A percentile compares a stretch with the other conserved stretches of the same genome.
phyloP scores from a whole-genome alignment of 2,888 invertebrate species.

The Siphlonurus alternatus region DNA sequence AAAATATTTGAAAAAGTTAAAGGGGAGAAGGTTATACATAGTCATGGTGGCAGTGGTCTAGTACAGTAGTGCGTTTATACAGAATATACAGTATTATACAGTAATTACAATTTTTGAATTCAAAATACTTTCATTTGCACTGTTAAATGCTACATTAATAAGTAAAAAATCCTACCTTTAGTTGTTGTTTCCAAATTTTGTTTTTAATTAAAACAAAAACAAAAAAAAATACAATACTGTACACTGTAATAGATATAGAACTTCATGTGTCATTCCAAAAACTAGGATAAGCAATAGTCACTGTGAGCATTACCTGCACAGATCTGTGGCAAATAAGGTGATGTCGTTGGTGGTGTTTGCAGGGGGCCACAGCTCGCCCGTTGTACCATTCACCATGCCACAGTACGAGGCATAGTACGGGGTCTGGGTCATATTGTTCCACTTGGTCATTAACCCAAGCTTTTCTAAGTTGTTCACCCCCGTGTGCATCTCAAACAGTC shows the following conservation, averaged over 20 bases:
- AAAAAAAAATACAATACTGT: too few species aligned
- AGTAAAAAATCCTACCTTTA: too few species aligned
- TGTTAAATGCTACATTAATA: too few species aligned
- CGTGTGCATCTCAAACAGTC: conserved; percentile 57
- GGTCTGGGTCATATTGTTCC: conserved; percentile 42
- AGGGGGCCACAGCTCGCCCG: conserved; percentile 70
- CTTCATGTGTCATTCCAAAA: not conserved
- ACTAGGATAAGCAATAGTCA: not conserved
- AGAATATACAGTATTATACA: too few species aligned
- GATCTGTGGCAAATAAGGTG: conserved; percentile 53
- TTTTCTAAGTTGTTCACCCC: conserved; percentile 45
- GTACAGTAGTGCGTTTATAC: too few species aligned
- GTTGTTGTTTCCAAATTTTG: too few species aligned
- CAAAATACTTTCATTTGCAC: too few species aligned
- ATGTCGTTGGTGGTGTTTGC: conserved; percentile 34
- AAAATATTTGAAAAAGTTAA: conserved; percentile 5
- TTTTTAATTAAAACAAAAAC: too few species aligned
- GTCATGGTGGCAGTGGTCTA: too few species aligned
- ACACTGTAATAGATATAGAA: not conserved
- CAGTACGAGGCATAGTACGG: conserved; percentile 42
- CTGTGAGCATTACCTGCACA: conserved; percentile 45
- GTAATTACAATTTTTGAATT: too few species aligned
- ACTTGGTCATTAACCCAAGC: conserved; percentile 29
- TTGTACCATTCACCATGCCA: conserved; percentile 49
- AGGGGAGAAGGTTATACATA: not conserved